phyloP scores from a whole-genome alignment of 2,888 invertebrate genomes.

The Lycia hirtaria region DNA sequence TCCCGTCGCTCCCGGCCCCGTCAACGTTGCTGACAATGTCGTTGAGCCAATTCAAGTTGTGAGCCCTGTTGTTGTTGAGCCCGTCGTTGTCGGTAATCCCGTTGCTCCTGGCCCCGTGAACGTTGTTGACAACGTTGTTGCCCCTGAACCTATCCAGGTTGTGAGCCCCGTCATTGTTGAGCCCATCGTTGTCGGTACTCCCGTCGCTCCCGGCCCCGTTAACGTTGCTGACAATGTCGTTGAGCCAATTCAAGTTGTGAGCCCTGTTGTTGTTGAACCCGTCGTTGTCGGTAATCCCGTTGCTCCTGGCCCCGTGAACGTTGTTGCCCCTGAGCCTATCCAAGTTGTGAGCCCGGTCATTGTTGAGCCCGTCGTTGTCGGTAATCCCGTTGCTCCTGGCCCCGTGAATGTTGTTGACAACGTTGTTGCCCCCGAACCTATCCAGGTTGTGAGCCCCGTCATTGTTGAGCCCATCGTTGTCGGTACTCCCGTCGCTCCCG shows the following conservation, averaged over 20 bases:
- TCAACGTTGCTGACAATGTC: constrained; percentile 6
- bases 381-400: background rate
- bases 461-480: constrained; percentile 28
- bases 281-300: constrained; percentile 16
- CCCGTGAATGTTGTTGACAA: constrained; percentile 33
- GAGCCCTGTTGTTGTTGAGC: constrained; percentile 17
- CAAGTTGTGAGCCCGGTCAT: constrained; percentile 27
- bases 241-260: too few species aligned
- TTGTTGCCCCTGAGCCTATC: constrained; percentile 2
- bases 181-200: constrained; percentile 10
- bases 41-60: constrained; percentile 12
- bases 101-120: constrained; percentile 20
- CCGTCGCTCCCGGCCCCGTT: constrained; percentile 11
- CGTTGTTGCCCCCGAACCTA: constrained; percentile 27
- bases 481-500: constrained; percentile 31
- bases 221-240: constrained; percentile 20
- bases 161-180: too few species aligned
- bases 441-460: constrained; percentile 18
- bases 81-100: constrained; percentile 31
- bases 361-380: constrained; percentile 23
- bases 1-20: constrained; percentile 8
- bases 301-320: constrained; percentile 22
- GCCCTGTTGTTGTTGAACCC: constrained; percentile 27
- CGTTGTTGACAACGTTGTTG: constrained; percentile 14
- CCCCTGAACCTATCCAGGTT: constrained; percentile 20